Base-by-base conservation (phyloP, 2,113 vertebrate genomes). In the Larimichthys polyactis region DNA sequence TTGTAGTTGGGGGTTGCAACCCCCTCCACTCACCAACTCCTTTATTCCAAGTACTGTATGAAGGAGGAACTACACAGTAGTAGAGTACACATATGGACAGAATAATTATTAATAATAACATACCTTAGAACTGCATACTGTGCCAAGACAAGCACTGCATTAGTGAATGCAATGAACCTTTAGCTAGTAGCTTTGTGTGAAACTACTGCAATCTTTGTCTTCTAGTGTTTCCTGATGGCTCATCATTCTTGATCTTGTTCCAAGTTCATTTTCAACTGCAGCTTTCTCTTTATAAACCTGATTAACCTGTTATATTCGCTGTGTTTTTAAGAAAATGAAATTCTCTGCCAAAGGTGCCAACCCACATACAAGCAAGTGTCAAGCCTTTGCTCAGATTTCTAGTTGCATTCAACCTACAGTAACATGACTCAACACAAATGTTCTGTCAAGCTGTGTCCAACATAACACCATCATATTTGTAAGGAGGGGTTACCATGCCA, bases 271-370 rank as follows among this genome's bases (percentile, higher is more conserved):
- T 51, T 68, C 43, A 72, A 73, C 69, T 36, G 0, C 65, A 49
- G 48, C 62, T 57, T 81, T 81, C 71, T 48, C 44, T 69, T 36
- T 5, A n/a, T 32, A 58, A 89, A 87, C 86, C 73, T 16, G 82
- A 87, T 83, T 44, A 83, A 86, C 87, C 60, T 81, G 84, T 85
- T 89, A 19, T 49, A 55, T 71, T 78, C 44, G 8, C 24, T 52
- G 12, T 14, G 16, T 27, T 24, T 70, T 70, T 5, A 49, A 71
- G 5, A 20, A n/a, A 67, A 22, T 7, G 0, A 4, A 48, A 10
- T 6, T 32, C 17, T 55, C 24, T 55, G 43, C 52, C 55, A 81
- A 73, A 69, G 5, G 14, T 49, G 69, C 22, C 44, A 60, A 5
- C 51, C 46, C 60, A 43, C 19, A 55, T 0, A 7, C n/a, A 55